phyloP scores from a whole-genome alignment of 2,888 invertebrate species.

The Alitta virens region DNA sequence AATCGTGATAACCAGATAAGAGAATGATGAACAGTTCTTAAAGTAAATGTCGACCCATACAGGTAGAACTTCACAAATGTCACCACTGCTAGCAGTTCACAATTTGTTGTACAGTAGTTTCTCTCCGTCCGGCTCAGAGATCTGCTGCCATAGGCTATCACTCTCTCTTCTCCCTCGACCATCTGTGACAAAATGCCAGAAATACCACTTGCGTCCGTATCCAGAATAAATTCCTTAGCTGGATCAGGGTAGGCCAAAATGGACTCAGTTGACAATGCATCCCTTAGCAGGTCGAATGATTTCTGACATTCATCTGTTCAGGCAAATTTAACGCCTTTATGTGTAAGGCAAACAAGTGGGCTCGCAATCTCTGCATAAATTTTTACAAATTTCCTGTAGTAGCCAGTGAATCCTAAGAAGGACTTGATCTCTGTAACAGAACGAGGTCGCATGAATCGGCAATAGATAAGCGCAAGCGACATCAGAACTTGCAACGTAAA shows the following conservation, averaged over 20 bases:
- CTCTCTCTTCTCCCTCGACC: no score
- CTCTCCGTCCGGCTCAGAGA: no score
- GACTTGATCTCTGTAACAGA: no score
- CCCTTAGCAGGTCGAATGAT: constrained; percentile 5
- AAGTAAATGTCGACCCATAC: neutral
- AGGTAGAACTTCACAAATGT: neutral
- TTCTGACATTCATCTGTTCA: constrained; percentile 13
- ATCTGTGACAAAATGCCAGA: constrained; percentile 15
- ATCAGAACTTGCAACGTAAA: no score
- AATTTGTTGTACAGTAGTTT: constrained; percentile 17
- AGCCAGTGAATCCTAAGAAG: no score
- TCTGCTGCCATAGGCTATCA: no score
- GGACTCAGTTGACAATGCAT: constrained; percentile 6
- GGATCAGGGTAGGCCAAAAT: constrained; percentile 12
- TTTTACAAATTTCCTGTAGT: no score
- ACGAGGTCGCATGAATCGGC: no score
- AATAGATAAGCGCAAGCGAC: no score
- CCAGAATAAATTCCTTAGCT: neutral
- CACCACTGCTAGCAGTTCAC: no score
- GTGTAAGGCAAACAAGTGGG: no score
- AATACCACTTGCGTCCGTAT: constrained; percentile 14
- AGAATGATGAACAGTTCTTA: neutral
- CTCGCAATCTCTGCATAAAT: no score
- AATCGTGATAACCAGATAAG: neutral
- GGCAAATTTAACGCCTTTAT: neutral